Percentiles rank a stretch among this genome's conserved stretches.
These are phyloP conservation scores for Seriola quinqueradiata DNA, from an alignment of 2,113 vertebrate species.

Conservation along the genomic window DNA sequence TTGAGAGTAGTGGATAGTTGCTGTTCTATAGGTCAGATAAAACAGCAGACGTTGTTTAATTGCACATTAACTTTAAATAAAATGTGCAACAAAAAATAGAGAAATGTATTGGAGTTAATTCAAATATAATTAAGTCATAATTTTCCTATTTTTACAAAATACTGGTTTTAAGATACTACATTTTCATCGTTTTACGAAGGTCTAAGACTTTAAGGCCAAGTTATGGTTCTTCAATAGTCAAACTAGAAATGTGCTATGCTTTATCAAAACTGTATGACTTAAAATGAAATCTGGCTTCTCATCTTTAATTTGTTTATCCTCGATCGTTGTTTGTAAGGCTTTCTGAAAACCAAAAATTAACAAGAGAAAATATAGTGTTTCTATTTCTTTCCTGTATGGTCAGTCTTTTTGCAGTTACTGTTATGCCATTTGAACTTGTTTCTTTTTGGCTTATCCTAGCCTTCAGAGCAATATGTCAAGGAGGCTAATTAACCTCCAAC, in stretches of 20 bases:
- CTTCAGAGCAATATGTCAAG: constrained; percentile 54
- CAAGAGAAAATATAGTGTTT: neutral
- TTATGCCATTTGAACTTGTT: constrained; percentile 53
- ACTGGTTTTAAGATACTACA: neutral
- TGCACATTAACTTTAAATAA: neutral
- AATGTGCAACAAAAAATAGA: neutral
- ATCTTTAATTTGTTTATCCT: neutral
- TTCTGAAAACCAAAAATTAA: neutral
- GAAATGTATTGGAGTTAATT: neutral
- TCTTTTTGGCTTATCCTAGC: constrained; percentile 49
- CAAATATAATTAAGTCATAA: neutral
- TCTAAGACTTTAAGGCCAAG: neutral
- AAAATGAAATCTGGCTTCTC: neutral
- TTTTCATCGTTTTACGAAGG: neutral
- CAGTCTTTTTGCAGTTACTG: constrained; percentile 2
- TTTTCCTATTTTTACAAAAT: neutral
- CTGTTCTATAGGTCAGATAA: neutral
- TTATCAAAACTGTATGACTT: neutral
- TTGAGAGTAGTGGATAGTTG: neutral
- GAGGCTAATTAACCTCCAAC: constrained; percentile 62
- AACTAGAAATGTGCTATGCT: neutral
- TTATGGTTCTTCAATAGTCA: neutral
- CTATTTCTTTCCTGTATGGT: constrained; percentile 11
- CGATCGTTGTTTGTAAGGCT: constrained; percentile 6
- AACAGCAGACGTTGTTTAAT: neutral